A percentile compares a stretch with the other conserved stretches of the same genome.
phyloP scores from a whole-genome alignment of 1,140 invertebrate species.

The Heliconius nattereri region DNA sequence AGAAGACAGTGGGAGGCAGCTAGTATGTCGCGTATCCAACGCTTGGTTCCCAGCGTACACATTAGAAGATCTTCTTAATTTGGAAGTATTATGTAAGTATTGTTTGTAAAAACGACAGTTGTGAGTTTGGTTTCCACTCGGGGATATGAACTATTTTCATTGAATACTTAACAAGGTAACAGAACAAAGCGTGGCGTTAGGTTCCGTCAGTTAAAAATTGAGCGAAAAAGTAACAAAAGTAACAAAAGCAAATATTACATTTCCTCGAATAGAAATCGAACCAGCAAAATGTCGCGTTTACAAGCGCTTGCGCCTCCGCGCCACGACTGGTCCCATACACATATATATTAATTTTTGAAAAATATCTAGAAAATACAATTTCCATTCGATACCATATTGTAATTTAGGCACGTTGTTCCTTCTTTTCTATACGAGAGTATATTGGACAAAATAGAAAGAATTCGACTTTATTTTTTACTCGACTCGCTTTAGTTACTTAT shows the following conservation, averaged over 20 bases:
- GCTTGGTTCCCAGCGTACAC: slow-evolving; percentile 91
- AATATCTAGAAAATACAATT: background rate
- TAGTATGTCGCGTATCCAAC: slow-evolving; percentile 94
- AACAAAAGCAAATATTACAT: too few species aligned
- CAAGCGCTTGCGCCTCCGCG: too few species aligned
- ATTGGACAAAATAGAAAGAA: slow-evolving; percentile 6
- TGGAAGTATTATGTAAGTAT: slow-evolving; percentile 91
- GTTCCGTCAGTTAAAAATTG: too few species aligned
- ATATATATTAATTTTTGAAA: too few species aligned
- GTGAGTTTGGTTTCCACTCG: too few species aligned
- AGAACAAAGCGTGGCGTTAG: too few species aligned
- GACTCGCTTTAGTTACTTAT: slow-evolving; percentile 3
- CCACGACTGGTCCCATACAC: too few species aligned
- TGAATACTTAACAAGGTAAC: too few species aligned
- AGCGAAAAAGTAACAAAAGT: background rate
- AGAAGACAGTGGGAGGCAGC: slow-evolving; percentile 88
- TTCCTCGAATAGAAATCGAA: too few species aligned
- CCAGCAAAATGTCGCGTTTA: too few species aligned
- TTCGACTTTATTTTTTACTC: slow-evolving; percentile 9
- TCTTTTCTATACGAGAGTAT: background rate
- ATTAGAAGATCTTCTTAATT: slow-evolving; percentile 88
- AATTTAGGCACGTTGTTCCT: slow-evolving; percentile 8
- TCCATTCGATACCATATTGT: background rate
- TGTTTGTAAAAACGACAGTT: too few species aligned
- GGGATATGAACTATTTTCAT: too few species aligned